phyloP scores from a whole-genome alignment of 2,113 vertebrate species.

The Tragulus kanchil region DNA sequence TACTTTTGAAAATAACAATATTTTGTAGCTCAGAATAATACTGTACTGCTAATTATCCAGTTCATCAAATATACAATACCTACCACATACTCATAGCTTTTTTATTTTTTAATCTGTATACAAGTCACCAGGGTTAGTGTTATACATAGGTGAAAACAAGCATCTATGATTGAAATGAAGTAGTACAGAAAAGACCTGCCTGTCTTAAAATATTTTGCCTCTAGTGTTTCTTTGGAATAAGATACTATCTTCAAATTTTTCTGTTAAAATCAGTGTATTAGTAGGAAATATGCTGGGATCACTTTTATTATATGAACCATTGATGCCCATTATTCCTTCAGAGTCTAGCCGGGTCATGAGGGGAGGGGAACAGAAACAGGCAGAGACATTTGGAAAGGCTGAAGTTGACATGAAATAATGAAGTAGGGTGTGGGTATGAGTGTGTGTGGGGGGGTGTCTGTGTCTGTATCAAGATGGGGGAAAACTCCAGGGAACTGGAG shows the following conservation, averaged over 20 bases:
- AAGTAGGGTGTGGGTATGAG: not conserved
- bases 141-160: slow-evolving; percentile 27
- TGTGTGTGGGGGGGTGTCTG: not conserved
- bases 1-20: slow-evolving; percentile 61
- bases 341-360: not conserved
- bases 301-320: slow-evolving; percentile 27
- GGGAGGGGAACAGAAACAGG: not conserved
- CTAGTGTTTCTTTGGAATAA: not conserved
- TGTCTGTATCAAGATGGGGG: accelerated
- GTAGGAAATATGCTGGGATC: not conserved
- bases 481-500: not conserved
- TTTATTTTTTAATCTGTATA: not conserved
- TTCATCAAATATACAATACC: slow-evolving; percentile 44
- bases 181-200: not conserved
- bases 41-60: slow-evolving; percentile 34
- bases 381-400: slow-evolving; percentile 36
- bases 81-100: not conserved
- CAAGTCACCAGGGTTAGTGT: not conserved
- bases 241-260: slow-evolving; percentile 32
- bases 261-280: slow-evolving; percentile 10
- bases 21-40: not conserved
- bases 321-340: not conserved
- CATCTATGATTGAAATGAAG: not conserved
- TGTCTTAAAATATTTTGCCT: slow-evolving; percentile 19
- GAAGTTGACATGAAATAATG: not conserved